Evolutionary conservation across 2,113 vertebrate species (phyloP), one percentile per base, ranked within the genome.

Genomic region (Motacilla alba): DNA sequence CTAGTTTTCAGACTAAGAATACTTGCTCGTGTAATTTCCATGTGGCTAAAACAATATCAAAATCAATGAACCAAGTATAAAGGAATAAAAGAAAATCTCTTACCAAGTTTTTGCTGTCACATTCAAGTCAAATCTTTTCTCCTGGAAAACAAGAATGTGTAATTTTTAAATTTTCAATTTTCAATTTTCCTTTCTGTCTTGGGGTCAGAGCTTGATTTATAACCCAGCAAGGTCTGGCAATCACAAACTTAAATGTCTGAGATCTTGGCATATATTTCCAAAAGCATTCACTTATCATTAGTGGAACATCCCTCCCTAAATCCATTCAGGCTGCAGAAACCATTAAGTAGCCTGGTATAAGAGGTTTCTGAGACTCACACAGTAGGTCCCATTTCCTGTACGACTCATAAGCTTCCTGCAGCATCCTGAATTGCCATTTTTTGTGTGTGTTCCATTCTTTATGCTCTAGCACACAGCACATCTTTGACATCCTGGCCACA

Each of bases 41-140:
- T 20, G 9, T 33, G 9, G 30, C 52, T 89, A 77, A 77, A 85
- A 60, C 17, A 64, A 6, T 6, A 56, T 17, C 6, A 89, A 90
- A 91, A 90, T 39, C 37, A 56, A 46, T 62, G 22, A 67, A 28
- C 9, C 30, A 55, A 70, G 15, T 30, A 52, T 70, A 86, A 52
- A 62, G n/a, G 37, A 95, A 64, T 1, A 56, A 20, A 50, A 64
- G 18, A 27, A 75, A 27, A 28, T 31, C 6, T 87, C 93, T 98
- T 98, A 98, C 98, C 98, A 98, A 52, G 91, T 33, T 63, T 94
- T 92, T 62, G 98, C 92, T 92, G 90, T 98, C 93, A 98, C 91
- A 50, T 97, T 97, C 87, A 98, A 91, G 62, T 98, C 98, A 95
- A 97, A 98, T 53, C 96, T 97, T 93, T 97, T 97, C 24, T 89